Percentiles rank a stretch among this genome's conserved stretches.
Evolutionary conservation across 2,888 invertebrate genomes (phyloP).

Genomic region (Cryptocephalus moraei): DNA sequence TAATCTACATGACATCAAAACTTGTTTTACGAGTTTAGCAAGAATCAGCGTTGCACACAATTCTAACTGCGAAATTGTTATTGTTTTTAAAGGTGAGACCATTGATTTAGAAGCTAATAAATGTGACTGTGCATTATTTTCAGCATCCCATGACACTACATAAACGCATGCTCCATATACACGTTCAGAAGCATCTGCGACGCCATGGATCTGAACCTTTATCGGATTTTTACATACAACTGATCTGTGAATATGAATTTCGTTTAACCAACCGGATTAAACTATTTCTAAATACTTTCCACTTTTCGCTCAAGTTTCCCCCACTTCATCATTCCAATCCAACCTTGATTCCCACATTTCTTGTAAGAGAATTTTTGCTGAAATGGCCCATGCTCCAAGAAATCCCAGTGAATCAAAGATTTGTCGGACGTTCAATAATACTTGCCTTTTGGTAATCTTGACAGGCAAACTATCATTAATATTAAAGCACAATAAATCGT

Average conservation of each 20-base stretch:
- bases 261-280: conserved; percentile 7
- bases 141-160: conserved; percentile 5
- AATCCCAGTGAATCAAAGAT: conserved; percentile 15
- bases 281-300: conserved; percentile 8
- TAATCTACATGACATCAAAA: no score
- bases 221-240: conserved; percentile 7
- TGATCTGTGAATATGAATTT: conserved; percentile 9
- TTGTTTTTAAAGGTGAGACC: conserved; percentile 11
- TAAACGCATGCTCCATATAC: conserved; percentile 12
- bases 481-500: conserved; percentile 3
- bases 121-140: conserved; percentile 7
- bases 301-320: conserved; percentile 4
- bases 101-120: conserved; percentile 7
- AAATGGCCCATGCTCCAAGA: conserved; percentile 10
- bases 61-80: no score
- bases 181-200: conserved; percentile 1
- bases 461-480: neutral
- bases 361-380: no score
- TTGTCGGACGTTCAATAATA: conserved; percentile 8
- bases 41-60: no score
- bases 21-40: no score
- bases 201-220: no score
- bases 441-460: conserved; percentile 7
- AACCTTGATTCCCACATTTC: no score
- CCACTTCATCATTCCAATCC: conserved; percentile 9